Evolutionary conservation across 2,888 invertebrate species (phyloP).

Genomic region (Agrotis exclamationis): DNA sequence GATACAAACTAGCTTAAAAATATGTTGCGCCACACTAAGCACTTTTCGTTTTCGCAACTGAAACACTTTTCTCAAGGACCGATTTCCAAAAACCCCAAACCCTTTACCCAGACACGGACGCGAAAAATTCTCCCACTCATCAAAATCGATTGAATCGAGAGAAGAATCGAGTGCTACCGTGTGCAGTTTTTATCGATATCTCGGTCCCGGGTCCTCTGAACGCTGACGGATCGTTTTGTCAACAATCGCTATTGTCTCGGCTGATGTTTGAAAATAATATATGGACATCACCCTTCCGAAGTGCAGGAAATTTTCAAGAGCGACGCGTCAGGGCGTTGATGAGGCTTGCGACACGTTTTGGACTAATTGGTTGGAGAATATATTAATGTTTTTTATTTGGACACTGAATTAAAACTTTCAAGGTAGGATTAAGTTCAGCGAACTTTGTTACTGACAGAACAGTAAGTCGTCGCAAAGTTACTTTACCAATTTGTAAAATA

Average conservation of each 20-base stretch:
- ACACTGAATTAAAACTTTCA: not conserved
- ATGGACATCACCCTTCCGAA: slow-evolving; percentile 75
- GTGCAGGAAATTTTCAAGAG: slow-evolving; percentile 70
- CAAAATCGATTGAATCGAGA: slow-evolving; percentile 77
- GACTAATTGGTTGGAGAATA: not conserved
- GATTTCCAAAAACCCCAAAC: slow-evolving; percentile 48
- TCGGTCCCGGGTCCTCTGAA: slow-evolving; percentile 68
- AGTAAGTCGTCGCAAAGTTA: no score
- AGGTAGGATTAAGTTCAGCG: no score
- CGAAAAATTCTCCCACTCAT: slow-evolving; percentile 57
- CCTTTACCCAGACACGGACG: slow-evolving; percentile 26
- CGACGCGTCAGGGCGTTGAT: slow-evolving; percentile 60
- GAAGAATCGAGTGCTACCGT: slow-evolving; percentile 77
- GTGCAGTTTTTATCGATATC: slow-evolving; percentile 76
- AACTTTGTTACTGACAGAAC: no score
- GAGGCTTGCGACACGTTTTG: slow-evolving; percentile 39
- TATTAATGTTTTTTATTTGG: not conserved
- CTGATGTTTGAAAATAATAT: slow-evolving; percentile 83
- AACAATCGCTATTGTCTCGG: slow-evolving; percentile 86
- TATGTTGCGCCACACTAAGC: no score
- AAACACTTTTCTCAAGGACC: slow-evolving; percentile 20
- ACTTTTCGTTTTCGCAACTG: not conserved
- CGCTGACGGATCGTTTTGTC: slow-evolving; percentile 81
- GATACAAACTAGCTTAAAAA: no score
- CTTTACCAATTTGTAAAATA: no score